A percentile compares a stretch with the other conserved stretches of the same genome.
These are phyloP conservation scores for Watersipora subatra DNA, from an alignment of 1,140 invertebrate species.

Conservation along the genomic window DNA sequence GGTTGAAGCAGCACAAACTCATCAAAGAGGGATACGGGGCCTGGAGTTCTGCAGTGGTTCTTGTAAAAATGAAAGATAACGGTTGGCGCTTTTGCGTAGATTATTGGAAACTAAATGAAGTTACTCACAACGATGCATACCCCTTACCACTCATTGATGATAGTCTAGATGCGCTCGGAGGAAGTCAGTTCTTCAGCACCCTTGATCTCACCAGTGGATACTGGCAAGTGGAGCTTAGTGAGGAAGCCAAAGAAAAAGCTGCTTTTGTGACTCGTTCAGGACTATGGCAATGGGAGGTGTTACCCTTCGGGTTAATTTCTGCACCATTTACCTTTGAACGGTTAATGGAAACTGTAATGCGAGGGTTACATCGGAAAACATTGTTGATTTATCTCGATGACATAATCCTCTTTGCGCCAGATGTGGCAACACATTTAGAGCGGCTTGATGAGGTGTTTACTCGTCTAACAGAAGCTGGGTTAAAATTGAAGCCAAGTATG, in stretches of 20 bases:
- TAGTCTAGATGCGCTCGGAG: conserved; percentile 26
- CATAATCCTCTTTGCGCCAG: too few relatives aligned
- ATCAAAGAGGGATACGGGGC: too few relatives aligned
- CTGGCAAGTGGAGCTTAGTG: conserved; percentile 35
- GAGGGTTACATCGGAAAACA: too few relatives aligned
- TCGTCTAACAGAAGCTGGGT: too few relatives aligned
- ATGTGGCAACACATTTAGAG: too few relatives aligned
- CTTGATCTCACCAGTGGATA: conserved; percentile 43
- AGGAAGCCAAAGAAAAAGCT: conserved; percentile 12
- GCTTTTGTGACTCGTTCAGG: conserved; percentile 17
- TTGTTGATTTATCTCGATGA: too few relatives aligned
- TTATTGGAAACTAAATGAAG: conserved; percentile 39
- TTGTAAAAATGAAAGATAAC: conserved; percentile 45
- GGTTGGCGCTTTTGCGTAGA: conserved; percentile 38
- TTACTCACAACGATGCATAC: conserved; percentile 38
- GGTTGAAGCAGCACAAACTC: too few relatives aligned
- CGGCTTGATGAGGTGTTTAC: too few relatives aligned
- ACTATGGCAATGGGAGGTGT: too few relatives aligned
- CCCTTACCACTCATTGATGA: conserved; percentile 44
- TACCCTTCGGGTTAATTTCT: too few relatives aligned
- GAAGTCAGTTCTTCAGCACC: conserved; percentile 31
- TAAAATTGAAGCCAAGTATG: conserved; percentile 23
- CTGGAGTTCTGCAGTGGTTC: conserved; percentile 9
- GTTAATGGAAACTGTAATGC: too few relatives aligned
- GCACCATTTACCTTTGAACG: too few relatives aligned